Evolutionary conservation across 2,797 vertebrate genomes (phyloP).

Genomic region (Myotis daubentonii): DNA sequence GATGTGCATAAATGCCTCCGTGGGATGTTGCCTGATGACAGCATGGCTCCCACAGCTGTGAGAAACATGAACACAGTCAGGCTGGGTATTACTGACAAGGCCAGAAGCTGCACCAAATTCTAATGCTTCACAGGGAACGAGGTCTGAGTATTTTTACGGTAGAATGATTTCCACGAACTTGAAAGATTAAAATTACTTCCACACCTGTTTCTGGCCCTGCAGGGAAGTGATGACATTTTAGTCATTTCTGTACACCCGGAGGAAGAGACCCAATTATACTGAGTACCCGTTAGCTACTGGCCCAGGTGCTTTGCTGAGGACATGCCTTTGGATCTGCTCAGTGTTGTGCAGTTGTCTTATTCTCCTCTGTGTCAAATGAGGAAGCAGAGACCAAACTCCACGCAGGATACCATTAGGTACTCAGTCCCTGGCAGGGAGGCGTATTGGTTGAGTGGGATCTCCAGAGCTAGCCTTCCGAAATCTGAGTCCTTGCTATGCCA

Average conservation of each 20-base stretch:
- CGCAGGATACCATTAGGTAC: not conserved
- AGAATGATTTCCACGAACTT: constrained; percentile 46
- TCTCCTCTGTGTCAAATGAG: not conserved
- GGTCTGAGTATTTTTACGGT: constrained; percentile 60
- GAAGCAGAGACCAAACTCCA: not conserved
- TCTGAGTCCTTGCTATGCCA: not conserved
- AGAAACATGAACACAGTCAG: constrained; percentile 35
- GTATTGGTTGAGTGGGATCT: not conserved
- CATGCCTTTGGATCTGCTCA: not conserved
- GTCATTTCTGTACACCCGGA: constrained; percentile 1
- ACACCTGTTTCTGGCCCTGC: constrained; percentile 23
- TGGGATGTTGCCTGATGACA: constrained; percentile 56
- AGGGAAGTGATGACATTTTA: constrained; percentile 58
- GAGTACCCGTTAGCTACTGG: not conserved
- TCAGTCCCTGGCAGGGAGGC: not conserved
- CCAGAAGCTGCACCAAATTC: not conserved
- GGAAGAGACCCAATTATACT: not conserved
- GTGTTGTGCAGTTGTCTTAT: not conserved
- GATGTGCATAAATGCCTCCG: not conserved
- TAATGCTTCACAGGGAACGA: not conserved
- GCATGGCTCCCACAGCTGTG: not conserved
- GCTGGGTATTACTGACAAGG: not conserved
- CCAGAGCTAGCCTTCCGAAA: not conserved
- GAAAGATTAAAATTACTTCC: constrained; percentile 63
- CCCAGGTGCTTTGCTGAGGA: not conserved